Base-by-base conservation (phyloP, 2,888 invertebrate species). In the Sminthurinus aureus region DNA sequence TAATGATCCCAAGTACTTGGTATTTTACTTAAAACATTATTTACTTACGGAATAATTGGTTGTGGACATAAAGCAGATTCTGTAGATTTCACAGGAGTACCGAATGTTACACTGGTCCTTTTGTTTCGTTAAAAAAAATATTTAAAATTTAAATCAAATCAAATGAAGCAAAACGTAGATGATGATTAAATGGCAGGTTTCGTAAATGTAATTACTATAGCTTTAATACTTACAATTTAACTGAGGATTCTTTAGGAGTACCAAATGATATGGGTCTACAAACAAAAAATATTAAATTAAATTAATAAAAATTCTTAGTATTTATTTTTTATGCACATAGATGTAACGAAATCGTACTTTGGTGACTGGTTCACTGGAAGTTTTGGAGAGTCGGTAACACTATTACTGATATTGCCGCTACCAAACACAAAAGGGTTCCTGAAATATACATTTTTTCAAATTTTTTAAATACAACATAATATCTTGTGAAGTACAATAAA, bases 231-330 rank as follows among this genome's bases (percentile, higher is more conserved):
- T 66, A 79, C 71, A 73, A 80, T 73, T 80, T 80, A n/a, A 52
- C 73, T 22, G 80, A 80, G 12, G 80, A 73, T 26, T 80, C 80
- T 12, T 69, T 71, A 50, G 80, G 80, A 8, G 73, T 15, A 52
- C 80, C 80, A 73, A 80, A 80, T 11, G 80, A 50, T 11, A 80
- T 73, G 4, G 80, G 80, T 11, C 73, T 80, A 38, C 15, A 66
- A 38, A 58, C n/a, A 38, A 74, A 15, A 74, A 24, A 6, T 74
- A 26, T n/a, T n/a, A n/a, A n/a, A n/a, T n/a, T n/a, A n/a, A n/a
- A n/a, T n/a, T n/a, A n/a, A n/a, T n/a, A n/a, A n/a, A n/a, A n/a
- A n/a, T n/a, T n/a, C n/a, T n/a, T n/a, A n/a, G n/a, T n/a, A n/a
- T n/a, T n/a, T n/a, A n/a, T n/a, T 52, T 52, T 52, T 52, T 52